Conservation (phyloP, 2,888 invertebrate genomes). For the Altica lythri region DNA sequence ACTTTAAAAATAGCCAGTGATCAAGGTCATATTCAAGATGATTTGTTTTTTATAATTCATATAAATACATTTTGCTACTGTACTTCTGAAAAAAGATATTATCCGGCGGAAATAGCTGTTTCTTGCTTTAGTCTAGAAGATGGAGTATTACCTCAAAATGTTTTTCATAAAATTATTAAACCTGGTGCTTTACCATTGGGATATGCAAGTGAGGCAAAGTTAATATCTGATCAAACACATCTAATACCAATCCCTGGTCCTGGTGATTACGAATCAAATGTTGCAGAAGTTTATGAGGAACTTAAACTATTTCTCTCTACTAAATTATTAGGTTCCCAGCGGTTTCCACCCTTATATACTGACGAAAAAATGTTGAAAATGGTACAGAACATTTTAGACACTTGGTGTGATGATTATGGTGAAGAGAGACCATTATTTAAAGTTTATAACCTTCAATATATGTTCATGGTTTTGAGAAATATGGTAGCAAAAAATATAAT, state of each 20-base stretch:
- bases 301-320: slow-evolving; percentile 54
- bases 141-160: slow-evolving; percentile 41
- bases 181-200: slow-evolving; percentile 55
- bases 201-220: slow-evolving; percentile 55
- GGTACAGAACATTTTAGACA: slow-evolving; percentile 52
- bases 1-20: slow-evolving; percentile 29
- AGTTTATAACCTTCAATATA: slow-evolving; percentile 51
- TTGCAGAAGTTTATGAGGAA: slow-evolving; percentile 52
- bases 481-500: slow-evolving; percentile 37
- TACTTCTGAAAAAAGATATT: slow-evolving; percentile 29
- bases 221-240: slow-evolving; percentile 58
- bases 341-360: slow-evolving; percentile 41
- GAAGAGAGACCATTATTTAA: slow-evolving; percentile 33
- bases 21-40: slow-evolving; percentile 31
- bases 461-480: slow-evolving; percentile 51
- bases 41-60: slow-evolving; percentile 44
- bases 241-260: slow-evolving; percentile 56
- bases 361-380: slow-evolving; percentile 39
- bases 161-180: slow-evolving; percentile 42
- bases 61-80: slow-evolving; percentile 43
- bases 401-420: slow-evolving; percentile 40
- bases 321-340: slow-evolving; percentile 28
- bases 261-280: slow-evolving; percentile 49
- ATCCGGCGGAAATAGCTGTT: slow-evolving; percentile 45
- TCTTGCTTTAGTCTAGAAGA: slow-evolving; percentile 42